Evolutionary conservation across 2,797 vertebrate species (phyloP), one percentile per base, ranked within the genome.

Genomic region (Miichthys miiuy): DNA sequence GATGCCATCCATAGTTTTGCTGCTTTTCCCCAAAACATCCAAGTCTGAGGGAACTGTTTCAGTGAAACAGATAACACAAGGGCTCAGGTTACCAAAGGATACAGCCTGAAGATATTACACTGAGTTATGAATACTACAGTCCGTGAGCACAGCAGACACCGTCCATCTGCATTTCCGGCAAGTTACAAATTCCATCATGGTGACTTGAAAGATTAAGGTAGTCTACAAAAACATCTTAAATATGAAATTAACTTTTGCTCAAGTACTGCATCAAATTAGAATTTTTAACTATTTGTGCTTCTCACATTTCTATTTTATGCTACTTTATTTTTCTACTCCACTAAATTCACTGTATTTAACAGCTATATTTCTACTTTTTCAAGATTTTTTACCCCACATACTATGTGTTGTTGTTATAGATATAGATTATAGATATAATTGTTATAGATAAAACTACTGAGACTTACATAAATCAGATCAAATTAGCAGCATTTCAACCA

Each of bases 1-100:
- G 72, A 89, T 88, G 42, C 79, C 79, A 72, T 76, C 73, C 73
- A 86, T 65, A 84, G 65, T 56, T 84, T 30, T 27, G 30, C 25
- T 77, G 54, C 54, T 72, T 85, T 80, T 27, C n/a, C 11, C 54
- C 60, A 65, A 68, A 68, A 71, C 79, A 72, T 71, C 55, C 41
- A 14, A 20, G 20, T 77, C 25, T 68, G 21, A 62, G 3, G 4
- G 3, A 17, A 30, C 62, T 21, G 42, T 46, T 64, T 76, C n/a
- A 67, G 56, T 44, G 16, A 60, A 38, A 9, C 34, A 38, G 34
- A 38, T 38, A 38, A 38, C 8, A 38, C 34, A 38, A 38, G 34
- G 34, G 34, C 8, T 38, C 34, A 38, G 20, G 5, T 64, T 68
- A 44, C 38, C 30, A 60, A 27, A 71, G 8, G 55, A 58, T 42